A percentile compares a stretch with the other conserved stretches of the same genome.
Evolutionary conservation across 2,113 vertebrate species (phyloP).

Genomic region (Grus americana): DNA sequence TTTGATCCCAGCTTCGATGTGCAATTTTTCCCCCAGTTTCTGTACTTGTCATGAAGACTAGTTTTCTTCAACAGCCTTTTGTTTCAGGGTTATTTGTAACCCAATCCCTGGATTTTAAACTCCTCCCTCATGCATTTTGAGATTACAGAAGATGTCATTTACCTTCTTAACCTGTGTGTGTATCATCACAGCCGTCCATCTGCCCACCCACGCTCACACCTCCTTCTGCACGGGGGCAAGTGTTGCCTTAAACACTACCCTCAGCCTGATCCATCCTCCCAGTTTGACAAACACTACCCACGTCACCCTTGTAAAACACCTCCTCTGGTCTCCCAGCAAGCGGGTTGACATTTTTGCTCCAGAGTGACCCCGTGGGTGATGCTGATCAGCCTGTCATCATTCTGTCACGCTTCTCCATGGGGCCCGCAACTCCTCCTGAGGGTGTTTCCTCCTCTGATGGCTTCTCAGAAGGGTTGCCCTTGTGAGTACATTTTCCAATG

Average conservation of each 20-base stretch:
- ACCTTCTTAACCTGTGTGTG: background rate
- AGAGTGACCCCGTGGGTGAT: background rate
- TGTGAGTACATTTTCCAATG: background rate
- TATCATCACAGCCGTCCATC: background rate
- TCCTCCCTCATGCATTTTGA: background rate
- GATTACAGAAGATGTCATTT: background rate
- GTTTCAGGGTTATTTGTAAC: background rate
- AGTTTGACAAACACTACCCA: background rate
- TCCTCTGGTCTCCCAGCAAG: background rate
- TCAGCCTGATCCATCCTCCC: background rate
- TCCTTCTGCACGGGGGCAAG: fast-evolving
- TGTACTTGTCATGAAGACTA: background rate
- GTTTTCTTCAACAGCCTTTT: background rate
- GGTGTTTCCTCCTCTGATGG: background rate
- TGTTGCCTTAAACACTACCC: background rate
- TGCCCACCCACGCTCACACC: background rate
- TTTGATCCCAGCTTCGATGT: background rate
- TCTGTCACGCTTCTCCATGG: fast-evolving
- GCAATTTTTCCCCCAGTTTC: background rate
- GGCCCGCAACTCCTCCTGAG: fast-evolving
- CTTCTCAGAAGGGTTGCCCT: background rate
- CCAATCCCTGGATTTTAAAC: background rate
- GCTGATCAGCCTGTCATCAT: background rate
- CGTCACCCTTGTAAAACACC: background rate
- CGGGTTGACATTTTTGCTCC: background rate